These are phyloP conservation scores for Xanthorhoe designata DNA, from an alignment of 2,888 invertebrate genomes.

Conservation along the genomic window DNA sequence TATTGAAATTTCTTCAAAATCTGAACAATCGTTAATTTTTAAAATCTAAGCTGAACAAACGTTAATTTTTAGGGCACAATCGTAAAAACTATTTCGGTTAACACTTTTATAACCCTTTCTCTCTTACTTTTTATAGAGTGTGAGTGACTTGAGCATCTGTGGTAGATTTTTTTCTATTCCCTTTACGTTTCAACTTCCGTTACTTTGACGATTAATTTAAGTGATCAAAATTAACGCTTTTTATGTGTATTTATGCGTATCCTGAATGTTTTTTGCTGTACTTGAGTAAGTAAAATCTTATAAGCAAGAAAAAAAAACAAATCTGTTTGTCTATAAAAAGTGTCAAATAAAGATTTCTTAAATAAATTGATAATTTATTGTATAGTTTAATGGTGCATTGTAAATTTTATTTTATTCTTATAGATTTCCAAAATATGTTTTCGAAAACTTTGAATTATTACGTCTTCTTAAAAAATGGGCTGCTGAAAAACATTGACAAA, in stretches of 20 bases:
- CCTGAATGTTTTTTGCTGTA: conserved; percentile 33
- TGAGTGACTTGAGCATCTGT: conserved; percentile 80
- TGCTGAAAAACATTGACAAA: conserved; percentile 51
- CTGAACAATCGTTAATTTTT: background rate
- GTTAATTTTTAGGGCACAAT: conserved; percentile 19
- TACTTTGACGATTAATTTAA: conserved; percentile 68
- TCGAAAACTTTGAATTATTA: background rate
- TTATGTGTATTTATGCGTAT: conserved; percentile 59
- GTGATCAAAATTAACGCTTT: conserved; percentile 73
- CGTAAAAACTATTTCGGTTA: conserved; percentile 63
- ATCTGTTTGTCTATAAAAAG: no score
- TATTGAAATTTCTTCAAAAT: no score
- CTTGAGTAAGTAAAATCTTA: background rate
- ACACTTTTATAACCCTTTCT: conserved; percentile 74
- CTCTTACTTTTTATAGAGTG: conserved; percentile 73
- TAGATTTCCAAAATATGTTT: no score
- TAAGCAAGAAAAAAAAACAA: no score
- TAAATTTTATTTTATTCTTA: no score
- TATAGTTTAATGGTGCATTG: no score
- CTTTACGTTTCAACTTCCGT: conserved; percentile 78
- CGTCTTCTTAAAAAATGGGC: conserved; percentile 20
- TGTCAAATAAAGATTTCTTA: no score
- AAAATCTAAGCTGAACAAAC: background rate
- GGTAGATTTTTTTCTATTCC: conserved; percentile 81
- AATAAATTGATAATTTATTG: no score